A percentile compares a stretch with the other conserved stretches of the same genome.
These are phyloP conservation scores for Wiebesia pumilae DNA, from an alignment of 1,140 invertebrate species.

Conservation along the genomic window DNA sequence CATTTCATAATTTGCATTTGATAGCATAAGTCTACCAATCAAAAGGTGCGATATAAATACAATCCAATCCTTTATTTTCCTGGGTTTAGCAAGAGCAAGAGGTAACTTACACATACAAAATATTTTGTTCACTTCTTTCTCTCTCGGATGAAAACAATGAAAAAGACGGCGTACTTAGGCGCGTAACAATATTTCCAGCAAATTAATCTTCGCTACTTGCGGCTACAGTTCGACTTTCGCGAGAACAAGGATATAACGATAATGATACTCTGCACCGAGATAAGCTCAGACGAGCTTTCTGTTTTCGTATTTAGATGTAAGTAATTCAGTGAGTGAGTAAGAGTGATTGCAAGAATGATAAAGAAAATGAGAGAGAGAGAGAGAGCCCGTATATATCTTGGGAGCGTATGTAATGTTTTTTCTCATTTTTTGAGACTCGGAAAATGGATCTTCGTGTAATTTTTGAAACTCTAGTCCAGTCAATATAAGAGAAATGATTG, in stretches of 20 bases:
- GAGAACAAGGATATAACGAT: constrained; percentile 18
- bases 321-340: neutral
- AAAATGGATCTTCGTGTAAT: constrained; percentile 19
- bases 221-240: constrained; percentile 5
- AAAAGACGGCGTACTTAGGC: constrained; percentile 35
- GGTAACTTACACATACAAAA: neutral
- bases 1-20: constrained; percentile 9
- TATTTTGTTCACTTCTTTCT: neutral
- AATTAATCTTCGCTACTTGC: constrained; percentile 40
- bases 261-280: constrained; percentile 38
- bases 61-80: constrained; percentile 40
- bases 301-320: neutral
- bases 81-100: neutral
- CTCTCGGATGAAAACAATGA: constrained; percentile 40
- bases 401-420: neutral
- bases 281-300: neutral
- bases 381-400: neutral
- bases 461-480: constrained; percentile 12
- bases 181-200: constrained; percentile 47
- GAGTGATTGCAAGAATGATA: neutral
- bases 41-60: neutral
- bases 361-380: constrained; percentile 11
- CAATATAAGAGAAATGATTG: constrained; percentile 20
- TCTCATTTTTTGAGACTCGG: neutral
- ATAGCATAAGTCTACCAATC: neutral